Conservation (phyloP, 2,888 invertebrate species). For the Abscondita cerata region DNA sequence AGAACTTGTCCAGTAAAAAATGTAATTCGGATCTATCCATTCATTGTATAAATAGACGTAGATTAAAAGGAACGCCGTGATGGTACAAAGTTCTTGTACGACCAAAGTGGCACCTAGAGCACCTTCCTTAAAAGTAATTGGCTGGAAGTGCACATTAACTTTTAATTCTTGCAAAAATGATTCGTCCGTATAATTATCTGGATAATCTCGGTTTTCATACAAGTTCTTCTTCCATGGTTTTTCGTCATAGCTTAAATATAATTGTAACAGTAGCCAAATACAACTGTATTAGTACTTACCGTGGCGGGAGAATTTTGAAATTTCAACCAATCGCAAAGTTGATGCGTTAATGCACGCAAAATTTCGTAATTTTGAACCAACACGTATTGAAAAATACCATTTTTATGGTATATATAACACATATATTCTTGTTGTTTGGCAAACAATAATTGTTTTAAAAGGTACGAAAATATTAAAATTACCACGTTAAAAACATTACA, state of each 20-base stretch:
- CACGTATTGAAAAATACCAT: too few species aligned
- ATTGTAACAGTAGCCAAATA: neutral
- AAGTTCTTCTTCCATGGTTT: slow-evolving; percentile 83
- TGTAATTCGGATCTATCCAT: slow-evolving; percentile 67
- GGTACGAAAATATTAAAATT: too few species aligned
- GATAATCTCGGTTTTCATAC: slow-evolving; percentile 84
- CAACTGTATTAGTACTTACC: neutral
- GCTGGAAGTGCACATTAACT: slow-evolving; percentile 82
- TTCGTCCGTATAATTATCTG: slow-evolving; percentile 91
- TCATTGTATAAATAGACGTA: slow-evolving; percentile 77
- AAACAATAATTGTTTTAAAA: too few species aligned
- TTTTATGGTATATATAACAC: too few species aligned
- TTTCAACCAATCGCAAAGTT: too few species aligned
- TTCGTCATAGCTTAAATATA: neutral
- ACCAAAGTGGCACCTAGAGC: slow-evolving; percentile 78
- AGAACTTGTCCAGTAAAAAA: slow-evolving; percentile 66
- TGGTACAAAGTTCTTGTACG: slow-evolving; percentile 80
- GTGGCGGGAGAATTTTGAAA: neutral
- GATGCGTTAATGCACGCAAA: too few species aligned
- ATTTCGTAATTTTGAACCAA: too few species aligned
- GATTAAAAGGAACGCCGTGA: slow-evolving; percentile 74
- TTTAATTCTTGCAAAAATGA: slow-evolving; percentile 85
- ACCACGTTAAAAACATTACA: too few species aligned
- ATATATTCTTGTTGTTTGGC: too few species aligned
- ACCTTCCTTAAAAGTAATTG: slow-evolving; percentile 74